Conservation (phyloP, 2,113 vertebrate species). For the Balaenoptera acutorostrata region DNA sequence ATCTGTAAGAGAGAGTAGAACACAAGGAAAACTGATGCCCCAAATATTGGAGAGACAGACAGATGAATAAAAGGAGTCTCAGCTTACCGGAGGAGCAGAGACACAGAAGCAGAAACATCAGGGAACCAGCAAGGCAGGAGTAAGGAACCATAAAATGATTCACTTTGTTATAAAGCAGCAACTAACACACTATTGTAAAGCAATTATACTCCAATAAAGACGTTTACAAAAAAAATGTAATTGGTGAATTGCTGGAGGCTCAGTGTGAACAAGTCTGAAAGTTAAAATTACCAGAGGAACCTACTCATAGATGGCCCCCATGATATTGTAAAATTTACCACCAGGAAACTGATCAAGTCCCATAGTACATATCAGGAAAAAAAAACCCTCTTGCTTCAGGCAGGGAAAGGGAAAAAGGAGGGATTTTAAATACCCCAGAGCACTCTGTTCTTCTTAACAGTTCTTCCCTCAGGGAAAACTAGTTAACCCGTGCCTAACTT, state of each 20-base stretch:
- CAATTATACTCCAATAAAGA: too few relatives aligned
- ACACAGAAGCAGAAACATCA: neutral
- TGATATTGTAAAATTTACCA: neutral
- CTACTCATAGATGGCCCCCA: neutral
- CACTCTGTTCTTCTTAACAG: neutral
- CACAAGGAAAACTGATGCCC: too few relatives aligned
- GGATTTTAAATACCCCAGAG: neutral
- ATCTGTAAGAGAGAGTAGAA: too few relatives aligned
- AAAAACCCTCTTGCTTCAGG: neutral
- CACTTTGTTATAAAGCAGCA: too few relatives aligned
- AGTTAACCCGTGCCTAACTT: neutral
- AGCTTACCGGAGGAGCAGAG: neutral
- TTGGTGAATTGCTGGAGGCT: neutral
- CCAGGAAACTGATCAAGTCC: neutral
- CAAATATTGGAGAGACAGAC: neutral
- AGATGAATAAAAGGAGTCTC: neutral
- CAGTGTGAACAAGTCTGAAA: neutral
- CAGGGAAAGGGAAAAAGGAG: neutral
- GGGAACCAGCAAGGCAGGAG: neutral
- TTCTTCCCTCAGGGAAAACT: neutral
- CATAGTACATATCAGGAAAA: neutral
- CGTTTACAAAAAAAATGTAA: neutral
- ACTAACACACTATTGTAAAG: too few relatives aligned
- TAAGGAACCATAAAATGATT: neutral
- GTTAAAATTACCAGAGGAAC: neutral